Conservation (phyloP, 2,888 invertebrate genomes). For the Nephrotoma guestfalica region DNA sequence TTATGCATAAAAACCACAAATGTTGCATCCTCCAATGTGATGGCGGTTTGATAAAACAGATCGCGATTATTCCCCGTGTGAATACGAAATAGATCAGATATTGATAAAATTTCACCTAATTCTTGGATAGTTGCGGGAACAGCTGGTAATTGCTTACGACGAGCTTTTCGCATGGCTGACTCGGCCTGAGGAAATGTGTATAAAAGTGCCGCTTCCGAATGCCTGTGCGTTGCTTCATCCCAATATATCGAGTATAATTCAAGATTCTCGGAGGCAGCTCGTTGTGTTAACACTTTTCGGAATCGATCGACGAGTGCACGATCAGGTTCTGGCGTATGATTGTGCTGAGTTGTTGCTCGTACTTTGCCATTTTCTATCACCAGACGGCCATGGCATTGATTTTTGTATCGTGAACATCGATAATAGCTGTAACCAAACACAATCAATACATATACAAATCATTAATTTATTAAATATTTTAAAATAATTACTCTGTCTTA, state of each 20-base stretch:
- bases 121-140: slow-evolving; percentile 15
- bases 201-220: slow-evolving; percentile 18
- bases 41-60: slow-evolving; percentile 17
- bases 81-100: slow-evolving; percentile 16
- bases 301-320: slow-evolving; percentile 18
- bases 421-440: slow-evolving; percentile 15
- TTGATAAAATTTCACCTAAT: slow-evolving; percentile 16
- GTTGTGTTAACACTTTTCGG: slow-evolving; percentile 17
- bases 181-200: slow-evolving; percentile 19
- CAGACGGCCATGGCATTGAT: slow-evolving; percentile 16
- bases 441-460: neutral
- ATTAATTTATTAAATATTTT: neutral
- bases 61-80: slow-evolving; percentile 17
- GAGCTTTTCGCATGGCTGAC: slow-evolving; percentile 20
- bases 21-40: slow-evolving; percentile 12
- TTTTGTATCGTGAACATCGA: slow-evolving; percentile 18
- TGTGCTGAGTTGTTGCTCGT: slow-evolving; percentile 15
- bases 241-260: slow-evolving; percentile 18
- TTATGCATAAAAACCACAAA: slow-evolving; percentile 19
- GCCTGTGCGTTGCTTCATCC: slow-evolving; percentile 18
- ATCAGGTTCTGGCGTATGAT: slow-evolving; percentile 17
- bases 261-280: slow-evolving; percentile 15
- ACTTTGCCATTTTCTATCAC: slow-evolving; percentile 16
- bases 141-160: slow-evolving; percentile 17
- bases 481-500: slow-evolving; percentile 13